Conservation (phyloP, 2,113 vertebrate genomes). For the Strigops habroptila region DNA sequence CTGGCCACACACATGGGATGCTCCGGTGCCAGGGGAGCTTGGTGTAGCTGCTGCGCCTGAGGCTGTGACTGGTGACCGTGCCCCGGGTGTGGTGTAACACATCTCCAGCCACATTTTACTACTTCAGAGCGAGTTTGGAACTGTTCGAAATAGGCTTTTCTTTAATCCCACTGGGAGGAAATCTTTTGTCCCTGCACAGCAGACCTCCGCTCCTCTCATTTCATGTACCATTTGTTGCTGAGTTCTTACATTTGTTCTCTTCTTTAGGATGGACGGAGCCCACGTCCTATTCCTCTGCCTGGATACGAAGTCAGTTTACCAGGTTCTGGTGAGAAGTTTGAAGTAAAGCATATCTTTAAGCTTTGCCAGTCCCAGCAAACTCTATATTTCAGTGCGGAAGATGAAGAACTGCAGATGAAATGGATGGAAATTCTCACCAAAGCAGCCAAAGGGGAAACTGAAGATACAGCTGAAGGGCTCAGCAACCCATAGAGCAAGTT, state of each 20-base stretch:
- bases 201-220: fast-evolving
- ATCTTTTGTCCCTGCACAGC: neutral
- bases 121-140: neutral
- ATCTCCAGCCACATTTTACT: neutral
- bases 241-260: neutral
- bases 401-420: constrained; percentile 78
- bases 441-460: constrained; percentile 70
- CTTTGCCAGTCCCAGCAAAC: constrained; percentile 81
- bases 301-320: constrained; percentile 78
- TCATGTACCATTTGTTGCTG: neutral
- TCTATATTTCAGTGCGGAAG: constrained; percentile 80
- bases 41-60: neutral
- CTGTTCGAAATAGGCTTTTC: neutral
- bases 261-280: constrained; percentile 75
- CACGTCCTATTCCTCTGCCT: constrained; percentile 73
- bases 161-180: neutral
- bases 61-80: fast-evolving
- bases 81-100: fast-evolving
- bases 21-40: fast-evolving
- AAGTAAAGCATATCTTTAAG: constrained; percentile 75
- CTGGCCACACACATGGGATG: fast-evolving
- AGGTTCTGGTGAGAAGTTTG: constrained; percentile 71
- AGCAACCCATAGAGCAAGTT: constrained; percentile 55
- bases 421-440: constrained; percentile 83
- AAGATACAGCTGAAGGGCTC: constrained; percentile 63